Base-by-base conservation (phyloP, 2,113 vertebrate species). In the Bubo blakistoni region DNA sequence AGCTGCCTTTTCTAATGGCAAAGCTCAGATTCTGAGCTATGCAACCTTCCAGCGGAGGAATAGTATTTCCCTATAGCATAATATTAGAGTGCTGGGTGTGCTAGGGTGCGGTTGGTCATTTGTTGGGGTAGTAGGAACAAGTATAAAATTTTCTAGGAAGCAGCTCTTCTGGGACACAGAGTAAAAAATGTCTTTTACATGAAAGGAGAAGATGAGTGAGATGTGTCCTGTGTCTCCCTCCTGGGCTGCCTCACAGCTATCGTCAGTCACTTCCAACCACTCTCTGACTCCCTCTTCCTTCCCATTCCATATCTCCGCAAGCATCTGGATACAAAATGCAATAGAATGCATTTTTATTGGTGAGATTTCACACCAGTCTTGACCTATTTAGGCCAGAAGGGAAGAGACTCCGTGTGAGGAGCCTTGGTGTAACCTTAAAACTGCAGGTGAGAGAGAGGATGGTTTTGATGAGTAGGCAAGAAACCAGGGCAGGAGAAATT, bases 261-360 rank as follows among this genome's bases (percentile, higher is more conserved):
- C 55, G 69, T 54, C 42, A 34, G 54, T 10, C 13, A 7, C 54
- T 82, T 69, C 20, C 27, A 42, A 13, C 24, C 51, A 14, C 66
- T 66, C 59, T 44, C 21, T 47, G 59, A 73, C 49, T 58, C 49
- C 13, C 10, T 89, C 44, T 86, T 78, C 15, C 32, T 80, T 74
- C 62, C 73, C 25, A n/a, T 25, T 11, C 11, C 2, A 0, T 72
- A 34, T 51, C 49, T 74, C 36, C 54, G 16, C 44, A 46, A 84
- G 42, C 22, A 40, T 70, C 46, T 77, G 42, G 25, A 11, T 80
- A 36, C 14, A 58, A 78, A 63, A 52, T 27, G 11, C 11, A 40
- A 3, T 6, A 51, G 11, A 47, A 52, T 8, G 9, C 0, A 0
- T 24, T 3, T 70, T 62, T 81, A 42, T 42, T 27, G 25, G 32